These are phyloP conservation scores for Fregata magnificens DNA, from an alignment of 2,113 vertebrate species.

Conservation along the genomic window DNA sequence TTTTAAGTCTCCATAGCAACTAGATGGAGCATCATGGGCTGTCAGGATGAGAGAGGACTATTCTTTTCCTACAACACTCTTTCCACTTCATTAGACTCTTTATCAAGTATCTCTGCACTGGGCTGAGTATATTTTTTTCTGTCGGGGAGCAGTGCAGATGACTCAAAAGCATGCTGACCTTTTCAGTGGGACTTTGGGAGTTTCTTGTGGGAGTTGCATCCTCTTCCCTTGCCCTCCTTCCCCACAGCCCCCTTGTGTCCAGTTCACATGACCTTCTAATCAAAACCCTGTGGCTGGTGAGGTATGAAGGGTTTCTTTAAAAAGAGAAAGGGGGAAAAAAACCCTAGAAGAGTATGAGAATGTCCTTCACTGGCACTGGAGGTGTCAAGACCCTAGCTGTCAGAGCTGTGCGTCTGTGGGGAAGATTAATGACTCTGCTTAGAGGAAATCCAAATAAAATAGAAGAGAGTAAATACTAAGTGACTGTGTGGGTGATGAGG, in stretches of 20 bases:
- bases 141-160: conserved; percentile 49
- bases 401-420: conserved; percentile 61
- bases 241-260: conserved; percentile 26
- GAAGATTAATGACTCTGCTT: conserved; percentile 79
- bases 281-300: conserved; percentile 39
- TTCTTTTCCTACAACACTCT: conserved; percentile 70
- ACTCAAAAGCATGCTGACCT: conserved; percentile 71
- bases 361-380: conserved; percentile 31
- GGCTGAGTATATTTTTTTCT: conserved; percentile 65
- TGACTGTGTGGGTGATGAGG: conserved; percentile 40
- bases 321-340: background rate
- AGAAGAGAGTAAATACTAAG: conserved; percentile 65
- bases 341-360: background rate
- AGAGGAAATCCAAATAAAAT: conserved; percentile 72
- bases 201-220: conserved; percentile 50
- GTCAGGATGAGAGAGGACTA: conserved; percentile 66
- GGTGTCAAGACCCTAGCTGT: conserved; percentile 69
- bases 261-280: conserved; percentile 61
- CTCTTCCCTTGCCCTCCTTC: conserved; percentile 30
- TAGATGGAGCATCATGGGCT: conserved; percentile 70
- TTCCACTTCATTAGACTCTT: conserved; percentile 82
- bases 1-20: conserved; percentile 77
- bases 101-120: conserved; percentile 76
- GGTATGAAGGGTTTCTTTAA: conserved; percentile 22
- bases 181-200: conserved; percentile 57